These are phyloP conservation scores for Caerostris darwini DNA, from an alignment of 1,140 invertebrate species.

Conservation along the genomic window DNA sequence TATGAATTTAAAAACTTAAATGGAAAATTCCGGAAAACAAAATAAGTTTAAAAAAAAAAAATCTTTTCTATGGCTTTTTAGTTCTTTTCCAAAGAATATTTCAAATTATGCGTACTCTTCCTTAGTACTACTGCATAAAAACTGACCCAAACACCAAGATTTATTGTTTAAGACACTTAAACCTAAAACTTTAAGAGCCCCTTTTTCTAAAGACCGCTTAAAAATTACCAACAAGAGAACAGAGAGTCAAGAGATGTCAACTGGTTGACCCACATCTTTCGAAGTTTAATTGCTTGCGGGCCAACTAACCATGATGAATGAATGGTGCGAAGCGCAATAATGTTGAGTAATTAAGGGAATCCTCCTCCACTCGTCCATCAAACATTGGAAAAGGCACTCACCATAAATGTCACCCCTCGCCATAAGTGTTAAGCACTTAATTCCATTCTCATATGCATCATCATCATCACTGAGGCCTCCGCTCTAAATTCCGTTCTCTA, in stretches of 20 bases:
- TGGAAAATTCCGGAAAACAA: too few relatives aligned
- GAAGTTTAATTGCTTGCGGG: background rate
- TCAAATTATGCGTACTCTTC: too few relatives aligned
- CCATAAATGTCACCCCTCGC: background rate
- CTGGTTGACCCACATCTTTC: background rate
- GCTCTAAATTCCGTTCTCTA: background rate
- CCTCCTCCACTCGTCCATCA: background rate
- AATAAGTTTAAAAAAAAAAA: too few relatives aligned
- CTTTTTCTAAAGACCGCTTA: too few relatives aligned
- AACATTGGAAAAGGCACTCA: background rate
- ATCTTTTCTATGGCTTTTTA: too few relatives aligned
- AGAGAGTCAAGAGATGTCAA: background rate
- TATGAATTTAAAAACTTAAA: too few relatives aligned
- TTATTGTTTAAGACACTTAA: too few relatives aligned
- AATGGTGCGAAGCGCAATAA: background rate
- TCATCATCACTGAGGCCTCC: background rate
- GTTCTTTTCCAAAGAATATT: too few relatives aligned
- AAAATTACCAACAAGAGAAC: background rate
- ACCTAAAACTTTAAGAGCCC: too few relatives aligned
- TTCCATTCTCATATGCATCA: background rate
- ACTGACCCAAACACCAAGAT: too few relatives aligned
- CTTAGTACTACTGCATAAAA: too few relatives aligned
- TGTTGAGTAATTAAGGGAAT: conserved; percentile 17
- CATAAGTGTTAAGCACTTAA: background rate
- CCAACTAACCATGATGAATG: background rate